These are phyloP conservation scores for Lithophane leautieri DNA, from an alignment of 2,888 invertebrate species.

Conservation along the genomic window DNA sequence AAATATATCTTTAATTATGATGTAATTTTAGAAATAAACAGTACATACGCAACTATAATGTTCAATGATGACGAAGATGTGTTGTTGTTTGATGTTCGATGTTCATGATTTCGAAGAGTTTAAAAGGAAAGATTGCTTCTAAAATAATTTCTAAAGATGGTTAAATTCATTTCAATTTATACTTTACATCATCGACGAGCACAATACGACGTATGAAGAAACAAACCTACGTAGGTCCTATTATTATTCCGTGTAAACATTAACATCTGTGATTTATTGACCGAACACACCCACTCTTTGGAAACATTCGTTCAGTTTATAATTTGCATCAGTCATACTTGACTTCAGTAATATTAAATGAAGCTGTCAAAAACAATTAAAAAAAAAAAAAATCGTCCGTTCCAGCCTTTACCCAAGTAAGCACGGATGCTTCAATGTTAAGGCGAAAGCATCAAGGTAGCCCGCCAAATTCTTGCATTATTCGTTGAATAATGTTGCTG, in stretches of 20 bases:
- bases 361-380: neutral
- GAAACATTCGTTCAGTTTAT: constrained; percentile 24
- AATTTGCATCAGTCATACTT: constrained; percentile 7
- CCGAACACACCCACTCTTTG: constrained; percentile 30
- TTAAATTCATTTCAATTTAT: neutral
- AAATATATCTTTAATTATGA: no score
- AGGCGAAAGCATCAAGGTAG: no score
- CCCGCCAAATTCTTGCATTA: no score
- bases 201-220: neutral
- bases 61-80: no score
- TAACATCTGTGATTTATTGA: constrained; percentile 30
- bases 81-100: no score
- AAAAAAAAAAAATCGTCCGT: no score
- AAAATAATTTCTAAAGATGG: neutral
- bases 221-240: neutral
- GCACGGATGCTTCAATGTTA: neutral
- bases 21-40: no score
- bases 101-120: neutral
- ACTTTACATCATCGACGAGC: neutral
- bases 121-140: neutral
- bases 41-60: no score
- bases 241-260: constrained; percentile 26
- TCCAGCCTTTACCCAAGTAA: neutral
- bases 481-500: no score
- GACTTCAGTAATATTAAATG: constrained; percentile 1